Base-by-base conservation (phyloP, 2,113 vertebrate genomes). In the Prietella phreatophila region DNA sequence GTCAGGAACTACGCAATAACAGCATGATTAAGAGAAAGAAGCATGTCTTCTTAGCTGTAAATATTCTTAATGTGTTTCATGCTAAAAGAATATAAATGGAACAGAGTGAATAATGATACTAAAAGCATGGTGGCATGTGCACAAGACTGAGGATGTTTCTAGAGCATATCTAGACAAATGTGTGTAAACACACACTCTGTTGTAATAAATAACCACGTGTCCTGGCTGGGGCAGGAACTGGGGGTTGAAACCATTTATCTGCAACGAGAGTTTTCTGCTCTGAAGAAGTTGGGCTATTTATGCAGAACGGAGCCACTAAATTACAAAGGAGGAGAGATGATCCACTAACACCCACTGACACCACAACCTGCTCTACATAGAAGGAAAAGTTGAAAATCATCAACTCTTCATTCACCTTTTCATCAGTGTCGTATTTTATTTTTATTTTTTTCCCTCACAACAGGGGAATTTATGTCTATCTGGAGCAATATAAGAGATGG, bases 111-210 rank as follows among this genome's bases (percentile, higher is more conserved):
- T 78, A 63, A 63, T 65, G 39, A 53, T 20, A 10, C n/a, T 61
- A 13, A 60, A 47, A 63, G 85, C 36, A n/a, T 86, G 73, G 36
- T 42, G 36, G 71, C 10, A 36, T 75, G 71, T 11, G 22, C 47
- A 76, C 36, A 50, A 85, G 36, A 47, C 84, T 27, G 53, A 81
- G 3, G 58, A 86, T 42, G 56, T 86, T 86, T 86, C 10, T 50
- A 50, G 42, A 78, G 75, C 75, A 9, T 80, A 60, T 80, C 39
- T 53, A 63, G 60, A 63, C 27, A 86, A 80, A 86, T 79, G 73
- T 20, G 19, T 36, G 73, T 63, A 80, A 79, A 63, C 56, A 60
- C 85, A 79, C 39, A 86, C 25, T 15, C 10, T 27, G 6, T 39
- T 39, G 53, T 58, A 15, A 67, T 81, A 55, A 81, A 81, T 55